Percentiles rank a stretch among this genome's conserved stretches.
Conservation (phyloP, 1,140 invertebrate species). For the Phortica variegata region DNA sequence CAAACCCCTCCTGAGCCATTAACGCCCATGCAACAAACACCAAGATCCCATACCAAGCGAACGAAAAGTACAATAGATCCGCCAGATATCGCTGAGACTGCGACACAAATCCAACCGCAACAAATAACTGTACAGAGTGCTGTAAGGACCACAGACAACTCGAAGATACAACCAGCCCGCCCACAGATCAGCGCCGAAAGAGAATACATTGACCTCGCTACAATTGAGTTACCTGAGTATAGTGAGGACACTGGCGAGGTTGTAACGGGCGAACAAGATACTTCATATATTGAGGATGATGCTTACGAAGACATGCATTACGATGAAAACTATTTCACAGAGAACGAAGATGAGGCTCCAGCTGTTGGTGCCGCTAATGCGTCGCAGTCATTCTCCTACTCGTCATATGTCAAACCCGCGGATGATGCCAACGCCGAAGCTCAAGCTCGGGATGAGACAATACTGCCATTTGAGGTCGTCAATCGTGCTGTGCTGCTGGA, state of each 20-base stretch:
- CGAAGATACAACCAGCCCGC: conserved; percentile 25
- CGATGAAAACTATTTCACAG: conserved; percentile 56
- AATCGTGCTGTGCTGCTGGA: too few relatives aligned
- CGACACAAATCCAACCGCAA: conserved; percentile 28
- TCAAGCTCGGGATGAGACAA: too few relatives aligned
- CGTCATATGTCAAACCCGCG: too few relatives aligned
- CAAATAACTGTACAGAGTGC: conserved; percentile 52
- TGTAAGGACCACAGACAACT: conserved; percentile 28
- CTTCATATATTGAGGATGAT: conserved; percentile 55
- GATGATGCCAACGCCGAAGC: too few relatives aligned
- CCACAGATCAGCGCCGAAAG: conserved; percentile 36
- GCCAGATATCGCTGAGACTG: conserved; percentile 20
- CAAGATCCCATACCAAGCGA: conserved; percentile 38
- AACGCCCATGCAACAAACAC: conserved; percentile 40
- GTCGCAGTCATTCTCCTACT: too few relatives aligned
- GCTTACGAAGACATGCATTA: conserved; percentile 56
- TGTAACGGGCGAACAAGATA: conserved; percentile 47
- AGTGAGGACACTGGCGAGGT: conserved; percentile 50
- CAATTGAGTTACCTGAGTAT: conserved; percentile 56
- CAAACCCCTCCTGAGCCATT: conserved; percentile 39
- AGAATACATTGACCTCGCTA: conserved; percentile 53
- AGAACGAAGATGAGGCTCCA: conserved; percentile 55
- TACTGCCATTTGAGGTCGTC: too few relatives aligned
- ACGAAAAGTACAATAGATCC: conserved; percentile 39
- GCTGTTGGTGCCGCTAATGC: too few relatives aligned